A percentile compares a stretch with the other conserved stretches of the same genome.
These are phyloP conservation scores for Raja brachyura DNA, from an alignment of 2,113 vertebrate genomes.

Conservation along the genomic window DNA sequence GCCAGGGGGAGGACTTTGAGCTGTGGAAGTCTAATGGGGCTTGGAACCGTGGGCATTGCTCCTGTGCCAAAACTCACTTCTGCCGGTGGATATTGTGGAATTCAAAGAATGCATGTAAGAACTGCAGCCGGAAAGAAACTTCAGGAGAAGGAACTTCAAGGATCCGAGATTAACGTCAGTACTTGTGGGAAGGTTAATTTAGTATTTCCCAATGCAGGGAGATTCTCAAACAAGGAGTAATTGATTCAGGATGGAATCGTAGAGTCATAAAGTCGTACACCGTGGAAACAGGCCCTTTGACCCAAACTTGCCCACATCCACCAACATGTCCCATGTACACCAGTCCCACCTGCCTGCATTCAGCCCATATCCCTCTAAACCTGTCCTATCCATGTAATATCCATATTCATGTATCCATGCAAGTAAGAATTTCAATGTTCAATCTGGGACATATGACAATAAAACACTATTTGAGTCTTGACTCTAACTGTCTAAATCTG, in stretches of 20 bases:
- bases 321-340: no score
- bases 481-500: no score
- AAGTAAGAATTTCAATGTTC: no score
- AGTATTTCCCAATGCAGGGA: not conserved
- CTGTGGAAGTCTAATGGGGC: not conserved
- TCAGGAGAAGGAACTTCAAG: not conserved
- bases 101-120: not conserved
- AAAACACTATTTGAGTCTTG: no score
- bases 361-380: no score
- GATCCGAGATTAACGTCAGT: not conserved
- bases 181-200: not conserved
- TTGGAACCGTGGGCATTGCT: not conserved
- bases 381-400: no score
- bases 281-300: no score
- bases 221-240: not conserved
- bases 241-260: not conserved
- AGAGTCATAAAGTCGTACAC: no score
- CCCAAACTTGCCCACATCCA: no score
- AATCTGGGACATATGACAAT: no score
- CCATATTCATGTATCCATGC: no score
- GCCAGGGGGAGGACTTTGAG: not conserved
- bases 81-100: not conserved
- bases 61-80: not conserved
- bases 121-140: not conserved
- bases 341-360: no score